These are phyloP conservation scores for Promerops cafer DNA, from an alignment of 2,113 vertebrate genomes.

Conservation along the genomic window DNA sequence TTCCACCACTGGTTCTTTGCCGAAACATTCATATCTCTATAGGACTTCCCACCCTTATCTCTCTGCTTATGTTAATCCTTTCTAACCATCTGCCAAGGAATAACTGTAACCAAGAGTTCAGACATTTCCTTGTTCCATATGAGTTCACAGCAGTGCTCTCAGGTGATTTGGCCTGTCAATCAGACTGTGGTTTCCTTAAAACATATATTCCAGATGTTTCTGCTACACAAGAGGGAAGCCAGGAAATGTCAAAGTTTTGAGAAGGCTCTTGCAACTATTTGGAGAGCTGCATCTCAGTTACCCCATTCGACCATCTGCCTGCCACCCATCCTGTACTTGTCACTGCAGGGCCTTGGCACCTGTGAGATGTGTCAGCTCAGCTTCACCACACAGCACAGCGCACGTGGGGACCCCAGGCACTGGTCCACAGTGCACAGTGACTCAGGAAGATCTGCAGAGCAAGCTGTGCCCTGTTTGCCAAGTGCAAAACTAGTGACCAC, in stretches of 20 bases:
- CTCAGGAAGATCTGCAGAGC: not conserved
- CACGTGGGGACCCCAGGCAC: accelerated
- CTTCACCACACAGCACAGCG: not conserved
- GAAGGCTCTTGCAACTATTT: not conserved
- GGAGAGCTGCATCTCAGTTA: not conserved
- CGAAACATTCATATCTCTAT: not conserved
- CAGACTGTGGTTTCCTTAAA: not conserved
- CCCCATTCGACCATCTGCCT: not conserved
- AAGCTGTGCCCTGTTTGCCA: not conserved
- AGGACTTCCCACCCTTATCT: not conserved
- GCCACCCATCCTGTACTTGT: not conserved
- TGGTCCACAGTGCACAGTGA: not conserved
- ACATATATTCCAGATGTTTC: not conserved
- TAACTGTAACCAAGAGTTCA: not conserved
- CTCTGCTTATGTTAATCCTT: not conserved
- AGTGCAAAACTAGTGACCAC: not conserved
- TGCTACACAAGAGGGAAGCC: not conserved
- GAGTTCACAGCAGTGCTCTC: not conserved
- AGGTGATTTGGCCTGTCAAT: not conserved
- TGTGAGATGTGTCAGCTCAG: not conserved
- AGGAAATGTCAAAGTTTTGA: not conserved
- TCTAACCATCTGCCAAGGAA: not conserved
- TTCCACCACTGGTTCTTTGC: not conserved
- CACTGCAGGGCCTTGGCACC: accelerated
- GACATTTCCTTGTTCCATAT: not conserved